Conservation (phyloP, 2,888 invertebrate species). For the Cantharis nigra region DNA sequence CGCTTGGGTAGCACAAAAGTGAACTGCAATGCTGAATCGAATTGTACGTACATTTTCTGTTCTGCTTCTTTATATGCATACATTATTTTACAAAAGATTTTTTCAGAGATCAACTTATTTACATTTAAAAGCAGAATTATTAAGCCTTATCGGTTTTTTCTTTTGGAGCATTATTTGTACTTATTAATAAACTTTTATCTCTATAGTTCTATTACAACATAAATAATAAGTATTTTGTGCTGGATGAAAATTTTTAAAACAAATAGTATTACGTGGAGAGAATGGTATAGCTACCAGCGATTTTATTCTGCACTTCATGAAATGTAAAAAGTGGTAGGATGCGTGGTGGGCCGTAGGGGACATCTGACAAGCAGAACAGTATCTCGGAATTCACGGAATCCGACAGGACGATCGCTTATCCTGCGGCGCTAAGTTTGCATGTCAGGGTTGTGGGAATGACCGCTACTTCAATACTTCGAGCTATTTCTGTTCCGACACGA, state of each 20-base stretch:
- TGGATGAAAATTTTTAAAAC: not conserved
- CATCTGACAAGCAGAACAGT: slow-evolving; percentile 40
- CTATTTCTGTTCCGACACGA: slow-evolving; percentile 32
- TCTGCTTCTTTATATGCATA: slow-evolving; percentile 7
- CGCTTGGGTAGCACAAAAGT: slow-evolving; percentile 38
- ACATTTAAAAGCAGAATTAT: not conserved
- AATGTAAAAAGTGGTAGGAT: slow-evolving; percentile 34
- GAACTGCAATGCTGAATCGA: slow-evolving; percentile 35
- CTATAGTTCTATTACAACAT: not conserved
- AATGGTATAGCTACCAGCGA: not conserved
- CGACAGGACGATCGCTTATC: slow-evolving; percentile 41
- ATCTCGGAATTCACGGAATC: slow-evolving; percentile 41
- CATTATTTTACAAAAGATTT: slow-evolving; percentile 2
- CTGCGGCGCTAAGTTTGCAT: slow-evolving; percentile 40
- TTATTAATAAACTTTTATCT: not conserved
- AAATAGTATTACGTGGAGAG: slow-evolving; percentile 2
- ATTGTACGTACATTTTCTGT: slow-evolving; percentile 25
- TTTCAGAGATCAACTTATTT: slow-evolving; percentile 1
- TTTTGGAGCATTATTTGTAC: not conserved
- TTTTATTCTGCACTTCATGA: slow-evolving; percentile 25
- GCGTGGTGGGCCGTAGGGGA: slow-evolving; percentile 38
- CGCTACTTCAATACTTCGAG: slow-evolving; percentile 35
- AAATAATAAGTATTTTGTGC: not conserved
- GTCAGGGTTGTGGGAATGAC: slow-evolving; percentile 40
- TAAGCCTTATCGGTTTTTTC: not conserved